Base-by-base conservation (phyloP, 2,888 invertebrate genomes). In the Epinotia demarniana region DNA sequence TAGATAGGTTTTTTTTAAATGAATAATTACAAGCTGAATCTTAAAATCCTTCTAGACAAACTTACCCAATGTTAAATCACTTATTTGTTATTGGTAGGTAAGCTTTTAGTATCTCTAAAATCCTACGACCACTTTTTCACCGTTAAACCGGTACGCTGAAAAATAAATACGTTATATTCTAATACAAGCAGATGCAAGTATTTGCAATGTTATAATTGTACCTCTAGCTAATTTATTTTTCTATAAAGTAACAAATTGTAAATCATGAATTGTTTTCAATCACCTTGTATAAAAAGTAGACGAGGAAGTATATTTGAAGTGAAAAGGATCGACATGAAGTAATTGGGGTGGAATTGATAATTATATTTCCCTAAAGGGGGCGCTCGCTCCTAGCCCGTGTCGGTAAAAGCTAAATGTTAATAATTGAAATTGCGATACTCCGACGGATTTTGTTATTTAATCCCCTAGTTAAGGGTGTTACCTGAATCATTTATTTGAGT, bases 301-400 rank as follows among this genome's bases (percentile, higher is more conserved):
- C 61, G 78, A 78, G 79, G 77, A 80, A 78, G 79, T 78, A 72
- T 78, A 80, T 78, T 77, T 73, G 78, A 81, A 80, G 80, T 80
- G 81, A 80, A 79, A 79, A 81, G 82, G 81, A 80, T 83, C 78
- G 80, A 78, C 78, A 82, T 82, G 83, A 81, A 85, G 79, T 83
- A 80, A 83, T 86, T 83, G 84, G 84, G 83, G 84, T 79, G 82
- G 83, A 84, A 86, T 82, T 82, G 85, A 87, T 87, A 87, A 86
- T 86, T 87, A 86, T 84, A 82, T 86, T 83, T 81, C 87, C 83
- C 83, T 77, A 72, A 76, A 77, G 81, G 83, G 85, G 84, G 80
- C 73, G 77, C 78, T 78, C 73, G 77, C 78, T 78, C 81, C 85
- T 84, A 83, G 85, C 83, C 77, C 74, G 76, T 78, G 78, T 77